Evolutionary conservation across 2,888 invertebrate species (phyloP).

Genomic region (Aphodius sticticus): DNA sequence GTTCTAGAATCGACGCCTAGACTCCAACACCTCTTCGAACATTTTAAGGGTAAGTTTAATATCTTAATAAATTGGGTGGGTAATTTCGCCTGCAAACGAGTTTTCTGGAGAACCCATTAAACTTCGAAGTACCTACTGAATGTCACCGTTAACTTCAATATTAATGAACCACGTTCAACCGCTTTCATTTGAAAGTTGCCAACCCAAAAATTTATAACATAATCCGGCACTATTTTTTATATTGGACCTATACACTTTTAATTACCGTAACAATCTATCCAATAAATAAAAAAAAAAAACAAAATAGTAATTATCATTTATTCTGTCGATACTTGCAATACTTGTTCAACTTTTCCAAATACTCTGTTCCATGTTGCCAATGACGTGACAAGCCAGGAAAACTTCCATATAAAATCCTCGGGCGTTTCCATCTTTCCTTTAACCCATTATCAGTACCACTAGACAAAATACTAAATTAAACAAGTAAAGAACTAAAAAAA

Average conservation of each 20-base stretch:
- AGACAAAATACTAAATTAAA: neutral
- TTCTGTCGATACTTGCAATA: slow-evolving; percentile 8
- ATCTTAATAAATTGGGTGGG: neutral
- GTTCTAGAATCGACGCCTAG: neutral
- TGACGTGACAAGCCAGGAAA: slow-evolving; percentile 29
- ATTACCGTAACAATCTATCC: neutral
- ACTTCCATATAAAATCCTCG: slow-evolving; percentile 32
- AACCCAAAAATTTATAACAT: neutral
- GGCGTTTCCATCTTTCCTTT: slow-evolving; percentile 31
- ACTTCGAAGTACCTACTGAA: neutral
- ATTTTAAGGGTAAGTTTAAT: slow-evolving; percentile 4
- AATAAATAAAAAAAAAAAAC: neutral
- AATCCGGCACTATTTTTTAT: neutral
- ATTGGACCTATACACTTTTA: neutral
- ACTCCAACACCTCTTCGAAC: neutral
- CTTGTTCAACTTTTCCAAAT: slow-evolving; percentile 29
- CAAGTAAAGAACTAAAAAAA: too few relatives aligned
- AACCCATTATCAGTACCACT: slow-evolving; percentile 33
- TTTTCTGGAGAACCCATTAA: neutral
- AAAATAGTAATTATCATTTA: neutral
- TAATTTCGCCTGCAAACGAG: neutral
- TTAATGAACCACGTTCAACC: neutral
- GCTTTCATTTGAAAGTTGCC: neutral
- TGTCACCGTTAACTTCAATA: neutral
- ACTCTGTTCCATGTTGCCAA: slow-evolving; percentile 30